A percentile compares a stretch with the other conserved stretches of the same genome.
phyloP scores from a whole-genome alignment of 37 sponge, comb jelly and placozoan species.

The Chondrosia reniformis region DNA sequence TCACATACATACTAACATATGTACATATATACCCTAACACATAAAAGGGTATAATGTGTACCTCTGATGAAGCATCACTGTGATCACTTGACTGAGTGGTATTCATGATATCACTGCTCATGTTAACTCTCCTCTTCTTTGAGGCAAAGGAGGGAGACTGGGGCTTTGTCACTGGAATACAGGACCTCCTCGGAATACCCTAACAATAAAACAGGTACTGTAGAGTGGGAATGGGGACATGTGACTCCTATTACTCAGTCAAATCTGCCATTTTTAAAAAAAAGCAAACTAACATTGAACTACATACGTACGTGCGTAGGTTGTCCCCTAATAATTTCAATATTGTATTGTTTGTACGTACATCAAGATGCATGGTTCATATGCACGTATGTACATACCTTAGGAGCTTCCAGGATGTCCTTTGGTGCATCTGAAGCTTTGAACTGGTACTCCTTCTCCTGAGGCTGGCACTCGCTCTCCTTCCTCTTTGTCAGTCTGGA shows the following conservation, averaged over 20 bases:
- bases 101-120: no score
- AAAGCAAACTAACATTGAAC: background rate
- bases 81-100: no score
- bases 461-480: background rate
- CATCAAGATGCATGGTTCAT: no score
- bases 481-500: slow-evolving; percentile 3
- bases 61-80: no score
- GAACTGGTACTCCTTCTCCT: background rate
- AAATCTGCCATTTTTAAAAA: no score
- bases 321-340: no score
- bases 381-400: slow-evolving; percentile 9
- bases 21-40: background rate
- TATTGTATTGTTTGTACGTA: background rate
- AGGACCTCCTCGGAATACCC: slow-evolving; percentile 61
- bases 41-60: no score
- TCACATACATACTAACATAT: background rate
- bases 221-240: no score
- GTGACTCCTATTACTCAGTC: no score
- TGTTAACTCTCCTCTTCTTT: slow-evolving; percentile 33
- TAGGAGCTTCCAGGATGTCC: slow-evolving; percentile 33
- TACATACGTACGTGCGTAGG: background rate
- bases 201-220: background rate
- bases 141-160: slow-evolving; percentile 51
- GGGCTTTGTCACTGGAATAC: slow-evolving; percentile 24
- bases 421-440: slow-evolving; percentile 55